Percentiles rank a stretch among this genome's conserved stretches.
Evolutionary conservation across 2,113 vertebrate species (phyloP).

Genomic region (Boulengerochromis microlepis): DNA sequence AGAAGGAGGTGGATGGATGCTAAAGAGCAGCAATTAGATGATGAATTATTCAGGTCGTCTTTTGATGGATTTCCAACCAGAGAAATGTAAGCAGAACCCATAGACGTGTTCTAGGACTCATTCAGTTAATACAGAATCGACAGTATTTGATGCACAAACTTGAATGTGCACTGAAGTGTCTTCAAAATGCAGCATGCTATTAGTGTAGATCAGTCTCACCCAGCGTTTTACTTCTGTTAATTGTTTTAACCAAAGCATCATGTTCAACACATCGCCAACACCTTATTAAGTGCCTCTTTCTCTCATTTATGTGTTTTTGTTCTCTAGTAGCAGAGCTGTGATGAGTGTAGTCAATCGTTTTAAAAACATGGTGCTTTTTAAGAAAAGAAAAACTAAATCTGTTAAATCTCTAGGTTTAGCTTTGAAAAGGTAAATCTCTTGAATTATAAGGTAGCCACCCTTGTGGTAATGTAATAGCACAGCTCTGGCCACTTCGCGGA

Average conservation of each 20-base stretch:
- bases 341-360: constrained; percentile 13
- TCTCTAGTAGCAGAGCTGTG: constrained; percentile 34
- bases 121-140: constrained; percentile 17
- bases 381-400: not conserved
- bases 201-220: not conserved
- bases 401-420: not conserved
- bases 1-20: constrained; percentile 30
- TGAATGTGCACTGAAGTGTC: not conserved
- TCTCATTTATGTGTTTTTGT: constrained; percentile 26
- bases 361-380: constrained; percentile 51
- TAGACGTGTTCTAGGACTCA: not conserved
- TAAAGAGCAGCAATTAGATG: constrained; percentile 63
- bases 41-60: constrained; percentile 62
- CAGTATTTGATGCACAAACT: constrained; percentile 22
- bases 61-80: constrained; percentile 30
- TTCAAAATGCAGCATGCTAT: not conserved
- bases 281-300: constrained; percentile 64
- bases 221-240: not conserved
- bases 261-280: constrained; percentile 9
- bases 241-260: constrained; percentile 49
- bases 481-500: constrained; percentile 2
- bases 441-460: not conserved
- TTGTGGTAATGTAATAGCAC: constrained; percentile 10
- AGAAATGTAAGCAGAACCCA: constrained; percentile 32
- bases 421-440: not conserved